Evolutionary conservation across 2,888 invertebrate species (phyloP).

Genomic region (Lymantria dispar): DNA sequence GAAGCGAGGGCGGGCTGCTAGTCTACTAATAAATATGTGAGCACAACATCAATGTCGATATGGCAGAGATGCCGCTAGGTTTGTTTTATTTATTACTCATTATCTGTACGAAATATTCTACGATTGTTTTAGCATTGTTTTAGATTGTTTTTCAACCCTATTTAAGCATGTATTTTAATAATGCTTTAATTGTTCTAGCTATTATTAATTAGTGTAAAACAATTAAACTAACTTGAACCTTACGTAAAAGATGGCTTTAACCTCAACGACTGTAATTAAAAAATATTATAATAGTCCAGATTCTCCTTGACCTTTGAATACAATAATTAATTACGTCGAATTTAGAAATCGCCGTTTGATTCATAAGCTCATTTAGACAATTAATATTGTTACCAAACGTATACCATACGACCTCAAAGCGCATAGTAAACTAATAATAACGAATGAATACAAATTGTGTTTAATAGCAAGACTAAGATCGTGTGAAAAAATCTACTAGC

Average conservation of each 20-base stretch:
- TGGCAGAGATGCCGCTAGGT: too few species aligned
- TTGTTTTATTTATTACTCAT: too few species aligned
- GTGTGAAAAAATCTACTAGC: constrained; percentile 61
- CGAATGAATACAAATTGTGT: constrained; percentile 56
- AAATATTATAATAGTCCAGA: constrained; percentile 6
- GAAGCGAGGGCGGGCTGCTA: too few species aligned
- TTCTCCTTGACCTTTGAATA: constrained; percentile 25
- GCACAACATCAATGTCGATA: too few species aligned
- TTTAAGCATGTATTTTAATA: too few species aligned
- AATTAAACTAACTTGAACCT: too few species aligned
- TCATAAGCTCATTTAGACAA: constrained; percentile 38
- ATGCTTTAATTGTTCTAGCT: too few species aligned
- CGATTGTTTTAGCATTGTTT: too few species aligned
- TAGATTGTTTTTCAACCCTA: too few species aligned
- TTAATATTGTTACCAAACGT: constrained; percentile 43
- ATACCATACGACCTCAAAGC: constrained; percentile 42
- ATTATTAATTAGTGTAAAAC: too few species aligned
- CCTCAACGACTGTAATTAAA: background rate
- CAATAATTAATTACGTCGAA: constrained; percentile 25
- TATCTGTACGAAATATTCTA: too few species aligned
- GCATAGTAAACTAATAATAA: constrained; percentile 44
- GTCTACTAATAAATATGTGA: too few species aligned
- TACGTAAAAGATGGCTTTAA: background rate
- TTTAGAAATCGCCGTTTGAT: constrained; percentile 32
- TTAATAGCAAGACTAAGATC: constrained; percentile 57